Percentiles rank a stretch among this genome's conserved stretches.
phyloP scores from a whole-genome alignment of 2,888 invertebrate species.

The Bellardia bayeri region DNA sequence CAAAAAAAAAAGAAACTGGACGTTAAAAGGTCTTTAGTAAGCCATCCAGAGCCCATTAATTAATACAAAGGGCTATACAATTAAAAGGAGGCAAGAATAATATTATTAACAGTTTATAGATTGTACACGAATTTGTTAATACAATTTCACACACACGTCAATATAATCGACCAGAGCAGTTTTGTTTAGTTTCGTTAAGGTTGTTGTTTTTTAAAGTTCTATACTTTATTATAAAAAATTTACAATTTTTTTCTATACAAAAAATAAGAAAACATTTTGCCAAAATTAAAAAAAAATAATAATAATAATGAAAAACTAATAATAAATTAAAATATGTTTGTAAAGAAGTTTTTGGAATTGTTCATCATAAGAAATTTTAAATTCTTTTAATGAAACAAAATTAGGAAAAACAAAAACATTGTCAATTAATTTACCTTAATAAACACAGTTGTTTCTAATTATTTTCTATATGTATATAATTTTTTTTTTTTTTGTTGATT shows the following conservation, averaged over 20 bases:
- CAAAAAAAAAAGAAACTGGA: too few species aligned
- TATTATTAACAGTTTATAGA: too few species aligned
- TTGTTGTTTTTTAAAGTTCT: constrained; percentile 44
- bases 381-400: constrained; percentile 56
- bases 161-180: not conserved
- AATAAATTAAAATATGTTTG: constrained; percentile 62
- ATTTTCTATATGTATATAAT: constrained; percentile 26
- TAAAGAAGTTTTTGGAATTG: constrained; percentile 43
- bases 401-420: constrained; percentile 60
- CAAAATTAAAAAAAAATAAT: constrained; percentile 41
- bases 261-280: constrained; percentile 58
- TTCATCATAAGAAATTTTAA: constrained; percentile 44
- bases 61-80: too few species aligned
- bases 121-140: too few species aligned
- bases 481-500: constrained; percentile 31
- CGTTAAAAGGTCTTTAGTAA: too few species aligned
- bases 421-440: constrained; percentile 70
- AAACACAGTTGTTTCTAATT: constrained; percentile 59
- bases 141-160: not conserved
- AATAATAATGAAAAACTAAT: constrained; percentile 32
- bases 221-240: constrained; percentile 59
- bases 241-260: constrained; percentile 58
- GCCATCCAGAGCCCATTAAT: too few species aligned
- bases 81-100: too few species aligned
- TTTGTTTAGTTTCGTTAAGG: not conserved